Percentiles rank a stretch among this genome's conserved stretches.
phyloP scores from a whole-genome alignment of 2,113 vertebrate genomes.

The Lampris megalopsis region DNA sequence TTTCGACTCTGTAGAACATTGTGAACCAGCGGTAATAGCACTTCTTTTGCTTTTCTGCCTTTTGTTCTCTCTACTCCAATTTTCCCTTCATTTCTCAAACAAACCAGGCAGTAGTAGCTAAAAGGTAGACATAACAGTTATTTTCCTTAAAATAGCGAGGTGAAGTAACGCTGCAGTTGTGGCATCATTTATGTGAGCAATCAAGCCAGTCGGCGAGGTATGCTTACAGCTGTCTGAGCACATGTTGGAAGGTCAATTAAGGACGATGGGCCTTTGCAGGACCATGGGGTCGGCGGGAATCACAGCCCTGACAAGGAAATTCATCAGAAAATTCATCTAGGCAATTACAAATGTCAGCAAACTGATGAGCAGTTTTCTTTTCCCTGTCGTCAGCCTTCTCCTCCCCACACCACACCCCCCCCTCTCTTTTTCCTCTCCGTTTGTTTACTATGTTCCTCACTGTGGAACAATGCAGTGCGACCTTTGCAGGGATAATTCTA shows the following conservation, averaged over 20 bases:
- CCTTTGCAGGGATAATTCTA: constrained; percentile 76
- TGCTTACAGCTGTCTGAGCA: constrained; percentile 47
- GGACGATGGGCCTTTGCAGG: constrained; percentile 33
- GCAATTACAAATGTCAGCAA: constrained; percentile 52
- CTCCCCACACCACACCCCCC: constrained; percentile 2
- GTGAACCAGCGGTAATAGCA: constrained; percentile 14
- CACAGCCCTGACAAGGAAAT: constrained; percentile 41
- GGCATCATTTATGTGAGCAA: constrained; percentile 46
- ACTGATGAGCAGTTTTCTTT: constrained; percentile 26
- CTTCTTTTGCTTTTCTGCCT: constrained; percentile 5
- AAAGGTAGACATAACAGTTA: constrained; percentile 21
- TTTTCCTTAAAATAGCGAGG: constrained; percentile 36
- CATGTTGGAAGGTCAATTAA: constrained; percentile 40
- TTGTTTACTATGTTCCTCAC: constrained; percentile 64
- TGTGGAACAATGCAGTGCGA: constrained; percentile 68
- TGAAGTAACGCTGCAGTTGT: constrained; percentile 14
- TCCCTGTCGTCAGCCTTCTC: background rate
- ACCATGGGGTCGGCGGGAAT: constrained; percentile 37
- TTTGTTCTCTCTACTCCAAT: background rate
- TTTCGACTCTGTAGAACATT: constrained; percentile 42
- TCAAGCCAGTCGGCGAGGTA: constrained; percentile 41
- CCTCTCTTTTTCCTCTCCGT: constrained; percentile 23
- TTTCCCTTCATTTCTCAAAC: background rate
- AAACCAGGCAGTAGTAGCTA: constrained; percentile 18
- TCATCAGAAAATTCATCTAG: constrained; percentile 50